Percentiles rank a stretch among this genome's conserved stretches.
phyloP scores from a whole-genome alignment of 2,113 vertebrate species.

The Tupaia tana region DNA sequence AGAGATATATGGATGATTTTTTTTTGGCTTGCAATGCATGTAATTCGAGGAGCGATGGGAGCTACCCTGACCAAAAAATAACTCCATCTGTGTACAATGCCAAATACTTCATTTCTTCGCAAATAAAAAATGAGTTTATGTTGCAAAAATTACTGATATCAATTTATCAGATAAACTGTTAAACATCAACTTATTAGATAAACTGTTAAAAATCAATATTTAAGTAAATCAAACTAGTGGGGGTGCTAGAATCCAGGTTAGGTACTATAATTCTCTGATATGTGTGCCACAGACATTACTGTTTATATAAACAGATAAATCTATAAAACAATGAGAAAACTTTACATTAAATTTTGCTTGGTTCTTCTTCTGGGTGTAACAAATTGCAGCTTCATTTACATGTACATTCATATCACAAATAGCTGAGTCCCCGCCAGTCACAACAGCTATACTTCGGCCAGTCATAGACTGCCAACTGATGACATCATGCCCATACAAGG shows the following conservation, averaged over 20 bases:
- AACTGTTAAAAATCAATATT: constrained; percentile 2
- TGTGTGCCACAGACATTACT: background rate
- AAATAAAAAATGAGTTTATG: background rate
- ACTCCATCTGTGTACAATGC: constrained; percentile 26
- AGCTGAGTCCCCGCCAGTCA: no score
- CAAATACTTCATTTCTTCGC: background rate
- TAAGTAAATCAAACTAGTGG: background rate
- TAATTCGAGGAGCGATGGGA: constrained; percentile 32
- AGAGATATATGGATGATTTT: background rate
- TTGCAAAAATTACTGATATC: background rate
- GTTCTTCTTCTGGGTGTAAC: no score
- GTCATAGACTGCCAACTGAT: no score
- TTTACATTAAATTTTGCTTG: no score
- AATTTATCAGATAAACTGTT: background rate
- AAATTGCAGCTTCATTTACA: no score
- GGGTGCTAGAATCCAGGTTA: background rate
- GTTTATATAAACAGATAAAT: background rate
- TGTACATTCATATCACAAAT: no score
- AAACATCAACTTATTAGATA: constrained; percentile 32
- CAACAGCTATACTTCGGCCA: no score
- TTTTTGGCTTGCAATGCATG: background rate
- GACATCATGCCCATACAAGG: no score
- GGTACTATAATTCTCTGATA: background rate
- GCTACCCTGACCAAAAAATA: constrained; percentile 9
- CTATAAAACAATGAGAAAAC: background rate